These are phyloP conservation scores for Escarpia spicata DNA, from an alignment of 2,888 invertebrate genomes.

Conservation along the genomic window DNA sequence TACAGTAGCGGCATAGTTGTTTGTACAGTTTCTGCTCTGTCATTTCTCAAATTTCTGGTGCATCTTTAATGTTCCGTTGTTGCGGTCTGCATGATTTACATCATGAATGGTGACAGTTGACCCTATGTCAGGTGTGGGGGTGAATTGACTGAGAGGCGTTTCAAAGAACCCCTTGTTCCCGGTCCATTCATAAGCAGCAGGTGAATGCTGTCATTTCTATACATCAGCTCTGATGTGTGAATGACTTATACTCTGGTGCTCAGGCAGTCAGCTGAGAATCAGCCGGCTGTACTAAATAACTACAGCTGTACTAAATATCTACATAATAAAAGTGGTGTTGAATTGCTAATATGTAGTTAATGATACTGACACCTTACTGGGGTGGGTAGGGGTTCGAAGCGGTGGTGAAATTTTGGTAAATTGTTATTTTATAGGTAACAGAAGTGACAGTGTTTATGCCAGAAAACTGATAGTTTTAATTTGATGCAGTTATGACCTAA, in stretches of 20 bases:
- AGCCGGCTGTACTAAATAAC: not conserved
- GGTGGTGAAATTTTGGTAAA: too few relatives aligned
- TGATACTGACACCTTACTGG: too few relatives aligned
- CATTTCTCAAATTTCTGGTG: not conserved
- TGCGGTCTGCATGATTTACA: not conserved
- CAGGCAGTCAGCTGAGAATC: not conserved
- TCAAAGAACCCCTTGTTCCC: not conserved
- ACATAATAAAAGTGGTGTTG: not conserved
- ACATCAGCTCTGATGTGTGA: not conserved
- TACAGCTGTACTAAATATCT: not conserved
- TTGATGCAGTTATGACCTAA: too few relatives aligned
- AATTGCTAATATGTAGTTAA: not conserved
- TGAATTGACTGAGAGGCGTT: not conserved
- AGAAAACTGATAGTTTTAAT: too few relatives aligned
- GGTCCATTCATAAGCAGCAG: not conserved
- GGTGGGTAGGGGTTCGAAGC: too few relatives aligned
- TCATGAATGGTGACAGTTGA: not conserved
- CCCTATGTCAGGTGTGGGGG: not conserved
- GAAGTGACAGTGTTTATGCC: too few relatives aligned
- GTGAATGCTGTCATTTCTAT: not conserved
- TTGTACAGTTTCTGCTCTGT: not conserved
- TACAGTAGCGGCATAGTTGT: not conserved
- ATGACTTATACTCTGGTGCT: not conserved
- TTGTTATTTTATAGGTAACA: too few relatives aligned
- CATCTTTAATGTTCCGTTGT: not conserved